Base-by-base conservation (phyloP, 2,113 vertebrate species). In the Channa argus region DNA sequence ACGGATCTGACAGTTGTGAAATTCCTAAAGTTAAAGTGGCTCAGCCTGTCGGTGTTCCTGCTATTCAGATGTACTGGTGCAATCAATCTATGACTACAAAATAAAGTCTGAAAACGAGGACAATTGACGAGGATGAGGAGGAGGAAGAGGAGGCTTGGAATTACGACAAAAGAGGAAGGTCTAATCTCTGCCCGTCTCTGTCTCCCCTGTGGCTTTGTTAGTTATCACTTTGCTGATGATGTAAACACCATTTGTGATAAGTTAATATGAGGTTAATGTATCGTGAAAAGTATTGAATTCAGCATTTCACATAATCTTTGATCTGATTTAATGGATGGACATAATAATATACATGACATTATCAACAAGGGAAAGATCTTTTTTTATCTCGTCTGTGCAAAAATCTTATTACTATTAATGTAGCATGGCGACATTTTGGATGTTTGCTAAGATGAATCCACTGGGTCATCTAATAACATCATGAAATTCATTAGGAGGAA, bases 281-380 rank as follows among this genome's bases (percentile, higher is more conserved):
- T 89, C 75, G 73, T 84, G 71, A 88, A 86, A 86, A 91, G 72
- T 65, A 72, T 74, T 77, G 64, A 68, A 74, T 87, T 87, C 85
- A 89, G 69, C 53, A 6, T 80, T 86, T 89, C 71, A 71, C 49
- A 69, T 89, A 90, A 87, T 89, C 72, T 76, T 68, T 87, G 72
- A 86, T 88, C 65, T 86, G 85, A 92, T 93, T 90, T 91, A 74
- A 91, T 79, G 84, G 83, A 77, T 86, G 88, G 88, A 68, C 58
- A 77, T 68, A 84, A 79, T 85, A 50, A 88, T 89, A 83, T 85
- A 77, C 60, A 77, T 88, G 60, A 67, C 55, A 88, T 83, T 83
- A 84, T 45, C 67, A 80, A 77, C 70, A 69, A 51, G 38, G 47
- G 37, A 44, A 39, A 38, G 11, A 12, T 77, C 24, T 24, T 24